A percentile compares a stretch with the other conserved stretches of the same genome.
phyloP scores from a whole-genome alignment of 2,888 invertebrate genomes.

The Camponotus fellah region DNA sequence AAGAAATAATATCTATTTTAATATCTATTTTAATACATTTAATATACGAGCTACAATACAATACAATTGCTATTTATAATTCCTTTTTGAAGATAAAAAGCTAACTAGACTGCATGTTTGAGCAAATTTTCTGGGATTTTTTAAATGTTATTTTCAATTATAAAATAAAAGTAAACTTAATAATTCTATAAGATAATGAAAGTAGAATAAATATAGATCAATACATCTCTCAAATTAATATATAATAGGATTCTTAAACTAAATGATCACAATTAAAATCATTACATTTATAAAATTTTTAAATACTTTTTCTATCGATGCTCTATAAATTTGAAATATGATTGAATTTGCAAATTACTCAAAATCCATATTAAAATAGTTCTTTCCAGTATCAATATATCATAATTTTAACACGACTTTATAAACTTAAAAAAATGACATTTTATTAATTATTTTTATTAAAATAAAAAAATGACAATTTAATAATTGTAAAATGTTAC shows the following conservation, averaged over 20 bases:
- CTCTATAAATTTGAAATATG: neutral
- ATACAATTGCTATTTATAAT: neutral
- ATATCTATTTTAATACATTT: too few species aligned
- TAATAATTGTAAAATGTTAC: neutral
- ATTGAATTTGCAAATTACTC: neutral
- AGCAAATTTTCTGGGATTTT: neutral
- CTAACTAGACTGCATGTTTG: neutral
- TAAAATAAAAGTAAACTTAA: neutral
- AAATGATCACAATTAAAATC: neutral
- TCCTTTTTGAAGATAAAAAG: neutral
- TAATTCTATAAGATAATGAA: neutral
- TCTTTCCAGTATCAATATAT: neutral
- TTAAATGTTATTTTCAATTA: neutral
- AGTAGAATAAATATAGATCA: neutral
- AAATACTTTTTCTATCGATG: neutral
- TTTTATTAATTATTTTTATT: neutral
- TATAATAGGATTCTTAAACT: neutral
- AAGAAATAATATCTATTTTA: too few species aligned
- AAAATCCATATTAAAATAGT: neutral
- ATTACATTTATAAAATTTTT: neutral
- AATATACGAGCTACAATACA: too few species aligned
- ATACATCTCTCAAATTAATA: neutral
- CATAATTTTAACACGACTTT: neutral
- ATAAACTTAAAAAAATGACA: neutral
- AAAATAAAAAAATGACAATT: neutral